Evolutionary conservation across 1,140 invertebrate genomes (phyloP).

Genomic region (Gryon sp.): DNA sequence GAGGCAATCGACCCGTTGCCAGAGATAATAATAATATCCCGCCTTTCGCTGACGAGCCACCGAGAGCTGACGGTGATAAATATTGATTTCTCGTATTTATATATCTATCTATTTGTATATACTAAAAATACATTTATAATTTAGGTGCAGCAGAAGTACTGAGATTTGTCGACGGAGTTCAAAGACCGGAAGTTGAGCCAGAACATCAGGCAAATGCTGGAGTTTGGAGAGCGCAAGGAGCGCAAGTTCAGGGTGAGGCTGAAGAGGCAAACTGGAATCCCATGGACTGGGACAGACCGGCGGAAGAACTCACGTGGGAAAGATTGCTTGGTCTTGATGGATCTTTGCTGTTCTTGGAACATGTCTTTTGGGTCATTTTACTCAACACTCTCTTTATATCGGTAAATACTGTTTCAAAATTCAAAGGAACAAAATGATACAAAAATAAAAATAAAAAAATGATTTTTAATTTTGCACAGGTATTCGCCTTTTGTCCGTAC

Average conservation of each 20-base stretch:
- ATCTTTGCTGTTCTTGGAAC: conserved; percentile 97
- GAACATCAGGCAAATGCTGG: conserved; percentile 60
- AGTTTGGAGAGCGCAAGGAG: conserved; percentile 76
- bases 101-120: too few species aligned
- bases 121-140: conserved; percentile 10
- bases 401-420: conserved; percentile 53
- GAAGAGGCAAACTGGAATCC: conserved; percentile 98
- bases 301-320: conserved; percentile 99
- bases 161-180: conserved; percentile 1
- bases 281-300: conserved; percentile 98
- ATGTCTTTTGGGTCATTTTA: conserved; percentile 99
- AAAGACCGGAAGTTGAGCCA: conserved; percentile 50
- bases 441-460: too few species aligned
- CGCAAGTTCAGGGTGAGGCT: conserved; percentile 81
- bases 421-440: too few species aligned
- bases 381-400: conserved; percentile 98
- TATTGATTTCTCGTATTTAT: too few species aligned
- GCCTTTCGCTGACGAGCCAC: conserved; percentile 73
- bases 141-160: conserved; percentile 7
- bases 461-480: too few species aligned
- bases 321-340: conserved; percentile 97
- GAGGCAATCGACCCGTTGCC: conserved; percentile 65
- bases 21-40: conserved; percentile 78
- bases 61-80: conserved; percentile 62
- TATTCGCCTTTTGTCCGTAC: conserved; percentile 97